Conservation (phyloP, 2,888 invertebrate genomes). For the Heteromurus nitidus region DNA sequence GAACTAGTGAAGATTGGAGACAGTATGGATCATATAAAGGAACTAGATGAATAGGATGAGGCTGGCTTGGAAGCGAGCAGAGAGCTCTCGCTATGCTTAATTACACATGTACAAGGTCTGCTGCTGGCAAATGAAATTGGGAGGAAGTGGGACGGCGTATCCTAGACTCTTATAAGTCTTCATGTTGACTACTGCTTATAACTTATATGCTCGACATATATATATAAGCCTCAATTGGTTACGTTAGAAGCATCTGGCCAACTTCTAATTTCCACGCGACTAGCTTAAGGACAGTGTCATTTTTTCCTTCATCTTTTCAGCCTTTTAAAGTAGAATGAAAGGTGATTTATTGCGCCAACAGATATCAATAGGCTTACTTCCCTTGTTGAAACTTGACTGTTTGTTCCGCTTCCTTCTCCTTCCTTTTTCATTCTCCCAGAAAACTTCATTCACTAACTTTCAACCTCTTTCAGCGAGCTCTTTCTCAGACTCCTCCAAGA, state of each 20-base stretch:
- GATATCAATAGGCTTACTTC: neutral
- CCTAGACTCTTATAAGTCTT: neutral
- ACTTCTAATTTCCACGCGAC: neutral
- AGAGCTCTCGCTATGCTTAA: too few relatives aligned
- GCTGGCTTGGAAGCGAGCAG: too few relatives aligned
- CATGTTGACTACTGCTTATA: neutral
- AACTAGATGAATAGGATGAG: too few relatives aligned
- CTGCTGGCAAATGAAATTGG: neutral
- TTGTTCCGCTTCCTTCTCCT: neutral
- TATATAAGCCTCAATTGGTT: neutral
- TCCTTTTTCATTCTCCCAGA: neutral
- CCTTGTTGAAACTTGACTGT: neutral
- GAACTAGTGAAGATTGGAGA: too few relatives aligned
- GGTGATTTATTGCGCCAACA: constrained; percentile 8
- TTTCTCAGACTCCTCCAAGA: too few relatives aligned
- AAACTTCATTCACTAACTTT: neutral
- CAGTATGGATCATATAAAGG: too few relatives aligned
- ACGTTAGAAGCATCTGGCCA: neutral
- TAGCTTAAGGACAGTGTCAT: neutral
- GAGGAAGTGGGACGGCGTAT: neutral
- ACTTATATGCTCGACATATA: too few relatives aligned
- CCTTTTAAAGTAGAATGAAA: neutral
- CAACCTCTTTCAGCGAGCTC: too few relatives aligned
- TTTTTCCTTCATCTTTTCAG: neutral
- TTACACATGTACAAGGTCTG: too few relatives aligned